Evolutionary conservation across 1,140 invertebrate species (phyloP), one percentile per base, ranked within the genome.

Genomic region (Metopolophium dirhodum): DNA sequence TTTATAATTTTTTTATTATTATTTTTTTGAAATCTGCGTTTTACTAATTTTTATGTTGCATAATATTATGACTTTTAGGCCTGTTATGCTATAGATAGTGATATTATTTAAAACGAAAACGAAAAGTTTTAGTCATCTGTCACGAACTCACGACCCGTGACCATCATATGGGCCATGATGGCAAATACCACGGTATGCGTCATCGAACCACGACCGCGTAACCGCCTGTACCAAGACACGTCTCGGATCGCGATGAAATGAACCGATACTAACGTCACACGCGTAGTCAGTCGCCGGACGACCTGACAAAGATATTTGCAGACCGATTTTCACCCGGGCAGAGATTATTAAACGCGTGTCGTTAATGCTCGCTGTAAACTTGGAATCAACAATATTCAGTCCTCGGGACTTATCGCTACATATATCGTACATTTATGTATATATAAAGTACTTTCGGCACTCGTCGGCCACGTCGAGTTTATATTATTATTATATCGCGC

Each of bases 381-480:
- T 41, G 35, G 82, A 83, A 83, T 83, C 82, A 83, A 83, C 82
- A 83, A 41, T 83, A 83, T 83, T 41, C n/a, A 83, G 82, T 83
- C 7, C 4, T 8, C 82, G 35, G 14, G 37, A 41, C 20, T 83
- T 83, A 83, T 83, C 82, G 82, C 22, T 22, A 22, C 23, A 83
- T 83, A 37, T 83, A 35, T 35, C 6, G 20, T 35, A 35, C 9
- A 47, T 47, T 47, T 20, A 30, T 26, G 23, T 26, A 26, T 61
- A 61, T 61, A 11, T 68, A 68, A 23, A 41, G 35, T 83, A 83
- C 37, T 83, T 83, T 83, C 37, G 20, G 82, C 82, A 83, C 82
- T 83, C 37, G 7, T 11, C 7, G 37, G 2, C 77, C 77, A 20
- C 20, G 22, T 8, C 6, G 20, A 83, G 37, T 83, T 41, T 83